phyloP scores from a whole-genome alignment of 2,113 vertebrate species.

The Hippocampus abdominalis region DNA sequence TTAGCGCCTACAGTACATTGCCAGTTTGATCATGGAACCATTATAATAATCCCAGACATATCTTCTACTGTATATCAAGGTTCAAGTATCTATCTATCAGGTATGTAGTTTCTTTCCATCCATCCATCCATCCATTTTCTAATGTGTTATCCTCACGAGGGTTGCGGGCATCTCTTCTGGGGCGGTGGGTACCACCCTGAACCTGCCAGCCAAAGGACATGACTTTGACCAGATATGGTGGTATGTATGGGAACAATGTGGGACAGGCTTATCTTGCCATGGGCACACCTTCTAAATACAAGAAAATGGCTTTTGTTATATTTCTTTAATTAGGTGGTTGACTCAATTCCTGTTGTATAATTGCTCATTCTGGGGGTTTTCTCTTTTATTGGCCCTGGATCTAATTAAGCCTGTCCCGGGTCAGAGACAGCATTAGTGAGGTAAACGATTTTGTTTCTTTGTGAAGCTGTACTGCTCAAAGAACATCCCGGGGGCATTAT shows the following conservation, averaged over 20 bases:
- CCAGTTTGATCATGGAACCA: slow-evolving; percentile 16
- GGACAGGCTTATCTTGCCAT: background rate
- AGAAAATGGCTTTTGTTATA: background rate
- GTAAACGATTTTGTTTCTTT: slow-evolving; percentile 30
- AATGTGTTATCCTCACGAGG: too few relatives aligned
- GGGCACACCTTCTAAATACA: background rate
- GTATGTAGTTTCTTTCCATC: background rate
- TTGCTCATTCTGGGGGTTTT: slow-evolving; percentile 18
- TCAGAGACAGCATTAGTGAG: slow-evolving; percentile 37
- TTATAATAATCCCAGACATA: slow-evolving; percentile 7
- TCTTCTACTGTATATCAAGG: background rate
- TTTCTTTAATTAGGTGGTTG: background rate
- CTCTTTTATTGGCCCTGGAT: slow-evolving; percentile 37
- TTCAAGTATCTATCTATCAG: background rate
- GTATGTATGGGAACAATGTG: background rate
- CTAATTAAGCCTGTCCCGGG: slow-evolving; percentile 39
- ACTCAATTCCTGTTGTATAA: slow-evolving; percentile 8
- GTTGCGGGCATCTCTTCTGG: too few relatives aligned
- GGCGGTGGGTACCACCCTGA: too few relatives aligned
- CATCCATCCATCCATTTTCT: too few relatives aligned
- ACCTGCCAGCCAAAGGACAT: background rate
- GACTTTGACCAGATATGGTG: background rate
- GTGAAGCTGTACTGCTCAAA: slow-evolving; percentile 28
- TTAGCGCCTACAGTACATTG: slow-evolving; percentile 23
- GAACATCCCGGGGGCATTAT: slow-evolving; percentile 43